phyloP scores from a whole-genome alignment of 2,888 invertebrate genomes.

The Lasioglossum calceatum region DNA sequence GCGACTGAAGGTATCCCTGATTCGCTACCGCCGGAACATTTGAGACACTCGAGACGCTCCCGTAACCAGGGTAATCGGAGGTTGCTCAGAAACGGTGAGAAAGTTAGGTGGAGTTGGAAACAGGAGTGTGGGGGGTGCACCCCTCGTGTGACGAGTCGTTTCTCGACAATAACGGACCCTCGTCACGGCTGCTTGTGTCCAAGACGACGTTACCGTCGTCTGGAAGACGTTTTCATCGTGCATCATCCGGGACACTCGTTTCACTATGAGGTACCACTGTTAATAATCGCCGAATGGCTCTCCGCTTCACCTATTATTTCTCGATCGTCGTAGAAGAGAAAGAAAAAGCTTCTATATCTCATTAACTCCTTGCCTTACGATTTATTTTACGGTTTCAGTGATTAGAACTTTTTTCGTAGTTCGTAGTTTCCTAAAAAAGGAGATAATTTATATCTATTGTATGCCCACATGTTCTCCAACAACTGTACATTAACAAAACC shows the following conservation, averaged over 20 bases:
- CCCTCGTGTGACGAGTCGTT: constrained; percentile 69
- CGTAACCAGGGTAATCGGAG: constrained; percentile 67
- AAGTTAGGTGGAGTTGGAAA: constrained; percentile 49
- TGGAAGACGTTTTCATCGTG: constrained; percentile 69
- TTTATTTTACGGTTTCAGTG: no score
- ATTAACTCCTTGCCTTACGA: no score
- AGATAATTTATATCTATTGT: no score
- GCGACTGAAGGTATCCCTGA: background rate
- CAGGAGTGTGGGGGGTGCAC: constrained; percentile 43
- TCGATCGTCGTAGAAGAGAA: background rate
- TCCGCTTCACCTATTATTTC: background rate
- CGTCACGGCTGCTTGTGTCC: constrained; percentile 61
- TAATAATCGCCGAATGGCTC: background rate
- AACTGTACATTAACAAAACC: no score
- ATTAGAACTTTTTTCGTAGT: no score
- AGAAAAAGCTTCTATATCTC: background rate
- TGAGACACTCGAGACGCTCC: constrained; percentile 29
- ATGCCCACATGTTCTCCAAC: no score
- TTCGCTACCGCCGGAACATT: constrained; percentile 3
- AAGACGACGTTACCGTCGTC: constrained; percentile 66
- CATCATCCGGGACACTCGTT: constrained; percentile 41
- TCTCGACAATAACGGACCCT: constrained; percentile 68
- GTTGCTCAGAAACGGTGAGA: constrained; percentile 69
- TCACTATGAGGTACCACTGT: background rate
- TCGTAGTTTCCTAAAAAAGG: no score